A percentile compares a stretch with the other conserved stretches of the same genome.
phyloP scores from a whole-genome alignment of 2,113 vertebrate genomes.

The Gadus chalcogrammus region DNA sequence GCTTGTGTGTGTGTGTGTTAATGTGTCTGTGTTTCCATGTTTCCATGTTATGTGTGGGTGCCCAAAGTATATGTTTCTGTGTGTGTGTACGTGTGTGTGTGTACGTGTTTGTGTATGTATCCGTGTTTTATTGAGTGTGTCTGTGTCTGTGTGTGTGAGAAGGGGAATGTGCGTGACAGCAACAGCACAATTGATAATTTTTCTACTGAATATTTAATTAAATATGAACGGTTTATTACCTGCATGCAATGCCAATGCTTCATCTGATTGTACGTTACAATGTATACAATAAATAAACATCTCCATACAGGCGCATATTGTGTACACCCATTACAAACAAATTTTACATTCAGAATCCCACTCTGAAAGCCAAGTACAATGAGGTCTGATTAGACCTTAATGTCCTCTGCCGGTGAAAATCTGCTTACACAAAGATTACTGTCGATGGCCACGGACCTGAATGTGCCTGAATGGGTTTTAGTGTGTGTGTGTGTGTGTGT shows the following conservation, averaged over 20 bases:
- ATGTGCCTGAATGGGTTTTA: constrained; percentile 40
- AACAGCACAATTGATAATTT: constrained; percentile 3
- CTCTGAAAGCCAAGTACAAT: constrained; percentile 45
- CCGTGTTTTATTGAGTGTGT: neutral
- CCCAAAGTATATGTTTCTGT: neutral
- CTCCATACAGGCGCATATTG: constrained; percentile 8
- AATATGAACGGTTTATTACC: constrained; percentile 23
- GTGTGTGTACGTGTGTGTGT: constrained; percentile 2
- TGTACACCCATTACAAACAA: constrained; percentile 11
- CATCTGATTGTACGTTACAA: neutral
- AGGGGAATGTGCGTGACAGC: neutral
- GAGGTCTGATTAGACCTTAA: constrained; percentile 47
- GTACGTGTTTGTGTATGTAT: constrained; percentile 3
- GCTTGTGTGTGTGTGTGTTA: neutral
- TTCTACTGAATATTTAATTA: constrained; percentile 20
- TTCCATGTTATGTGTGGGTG: neutral
- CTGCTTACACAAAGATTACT: constrained; percentile 44
- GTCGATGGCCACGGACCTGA: constrained; percentile 38
- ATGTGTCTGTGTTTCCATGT: neutral
- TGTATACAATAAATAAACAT: constrained; percentile 2
- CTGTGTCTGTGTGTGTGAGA: neutral
- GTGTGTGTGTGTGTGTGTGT: constrained; percentile 24
- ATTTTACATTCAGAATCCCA: constrained; percentile 34
- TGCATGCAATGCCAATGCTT: constrained; percentile 1
- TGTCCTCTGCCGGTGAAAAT: constrained; percentile 46